Evolutionary conservation across 2,888 invertebrate genomes (phyloP), one percentile per base, ranked within the genome.

Genomic region (Sepiola atlantica): DNA sequence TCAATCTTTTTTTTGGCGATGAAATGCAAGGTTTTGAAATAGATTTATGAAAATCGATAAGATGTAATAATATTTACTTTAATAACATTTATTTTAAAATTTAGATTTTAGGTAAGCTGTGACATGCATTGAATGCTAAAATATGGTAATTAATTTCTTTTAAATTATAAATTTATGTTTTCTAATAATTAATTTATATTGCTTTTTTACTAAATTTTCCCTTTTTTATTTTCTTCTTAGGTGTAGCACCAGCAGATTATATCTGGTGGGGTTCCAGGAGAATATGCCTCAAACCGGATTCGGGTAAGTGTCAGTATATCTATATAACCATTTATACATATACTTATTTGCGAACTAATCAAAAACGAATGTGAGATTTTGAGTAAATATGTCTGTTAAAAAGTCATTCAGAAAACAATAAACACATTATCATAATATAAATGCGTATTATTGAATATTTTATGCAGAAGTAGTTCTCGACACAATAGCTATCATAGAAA

Each of bases 201-300:
- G 35, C 1, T 54, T n/a, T 45, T 92, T 92, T 20, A 35, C 92
- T n/a, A 92, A 28, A 35, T 92, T n/a, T 18, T n/a, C 32, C 14
- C 77, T 77, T 16, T 77, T 77, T 77, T 77, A 32, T 77, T 77
- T 77, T 16, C 77, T 93, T 35, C 14, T 35, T 35, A 93, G 93
- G 93, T 57, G 93, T 93, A 57, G 57, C 61, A 61, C 93, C 93
- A 57, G 93, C 93, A 28, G 93, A 93, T 93, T 93, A 61, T 57
- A 57, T 93, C 18, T 93, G 93, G 93, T 93, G 93, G 93, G 93
- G 93, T 93, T 55, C 55, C 93, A 93, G 93, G 55, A 93, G 93
- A 93, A 55, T 93, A 55, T 93, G 93, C 93, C 57, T 93, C 93
- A 55, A 93, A 57, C 93, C 61, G 93, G 93, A 93, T 61, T 93